These are phyloP conservation scores for Lapara coniferarum DNA, from an alignment of 2,888 invertebrate genomes.

Conservation along the genomic window DNA sequence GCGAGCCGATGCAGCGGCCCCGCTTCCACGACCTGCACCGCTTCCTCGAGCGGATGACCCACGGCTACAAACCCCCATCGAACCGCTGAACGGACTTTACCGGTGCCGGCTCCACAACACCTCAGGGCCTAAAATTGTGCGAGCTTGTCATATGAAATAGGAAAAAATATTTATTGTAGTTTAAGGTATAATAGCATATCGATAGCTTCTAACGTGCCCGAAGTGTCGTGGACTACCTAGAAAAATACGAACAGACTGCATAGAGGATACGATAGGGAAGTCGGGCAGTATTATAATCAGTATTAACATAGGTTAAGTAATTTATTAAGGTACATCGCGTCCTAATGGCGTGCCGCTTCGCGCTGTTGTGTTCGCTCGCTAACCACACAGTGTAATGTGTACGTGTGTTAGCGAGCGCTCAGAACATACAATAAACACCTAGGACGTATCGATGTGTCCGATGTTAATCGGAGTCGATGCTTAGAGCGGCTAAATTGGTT, in stretches of 20 bases:
- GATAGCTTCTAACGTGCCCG: conserved; percentile 36
- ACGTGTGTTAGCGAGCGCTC: conserved; percentile 17
- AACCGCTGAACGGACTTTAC: conserved; percentile 47
- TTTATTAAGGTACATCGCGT: conserved; percentile 49
- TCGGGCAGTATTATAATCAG: conserved; percentile 61
- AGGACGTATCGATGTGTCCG: conserved; percentile 6
- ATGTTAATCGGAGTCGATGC: conserved; percentile 34
- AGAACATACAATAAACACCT: conserved; percentile 20
- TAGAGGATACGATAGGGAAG: conserved; percentile 44
- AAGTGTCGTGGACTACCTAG: conserved; percentile 24
- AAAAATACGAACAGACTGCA: conserved; percentile 42
- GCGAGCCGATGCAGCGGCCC: conserved; percentile 91
- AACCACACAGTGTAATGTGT: conserved; percentile 30
- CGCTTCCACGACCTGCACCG: conserved; percentile 94
- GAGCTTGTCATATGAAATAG: conserved; percentile 43
- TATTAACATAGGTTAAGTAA: conserved; percentile 54
- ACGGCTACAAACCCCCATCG: conserved; percentile 84
- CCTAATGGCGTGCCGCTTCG: conserved; percentile 54
- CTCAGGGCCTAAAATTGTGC: conserved; percentile 26
- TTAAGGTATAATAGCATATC: conserved; percentile 37
- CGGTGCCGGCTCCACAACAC: conserved; percentile 13
- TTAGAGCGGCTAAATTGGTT: conserved; percentile 46
- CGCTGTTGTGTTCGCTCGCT: conserved; percentile 52
- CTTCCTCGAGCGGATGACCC: conserved; percentile 91
- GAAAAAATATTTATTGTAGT: conserved; percentile 39